Percentiles rank a stretch among this genome's conserved stretches.
Conservation (phyloP, 2,113 vertebrate genomes). For the Hydropotes inermis region DNA sequence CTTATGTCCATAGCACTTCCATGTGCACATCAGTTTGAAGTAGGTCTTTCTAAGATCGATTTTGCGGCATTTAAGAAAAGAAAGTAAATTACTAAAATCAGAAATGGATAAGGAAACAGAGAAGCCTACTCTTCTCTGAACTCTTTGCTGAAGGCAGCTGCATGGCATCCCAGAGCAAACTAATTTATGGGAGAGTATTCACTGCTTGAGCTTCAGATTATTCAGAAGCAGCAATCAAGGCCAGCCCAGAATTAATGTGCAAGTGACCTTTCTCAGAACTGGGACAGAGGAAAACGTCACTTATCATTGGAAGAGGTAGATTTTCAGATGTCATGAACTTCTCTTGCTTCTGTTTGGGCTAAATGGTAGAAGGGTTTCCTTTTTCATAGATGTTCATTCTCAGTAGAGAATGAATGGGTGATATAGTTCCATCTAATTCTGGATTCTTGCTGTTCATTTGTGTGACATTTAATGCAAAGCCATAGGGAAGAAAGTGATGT, state of each 20-base stretch:
- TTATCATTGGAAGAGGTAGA: background rate
- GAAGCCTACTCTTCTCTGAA: background rate
- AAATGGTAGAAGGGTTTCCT: background rate
- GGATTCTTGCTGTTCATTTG: background rate
- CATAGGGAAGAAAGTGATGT: background rate
- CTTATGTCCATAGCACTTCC: background rate
- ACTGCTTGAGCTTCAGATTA: background rate
- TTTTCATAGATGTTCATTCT: background rate
- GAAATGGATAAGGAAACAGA: background rate
- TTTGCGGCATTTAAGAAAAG: background rate
- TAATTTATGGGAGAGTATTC: background rate
- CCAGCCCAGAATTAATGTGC: background rate
- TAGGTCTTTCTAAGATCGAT: background rate
- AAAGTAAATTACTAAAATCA: background rate
- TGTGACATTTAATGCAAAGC: background rate
- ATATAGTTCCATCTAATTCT: background rate
- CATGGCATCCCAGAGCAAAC: background rate
- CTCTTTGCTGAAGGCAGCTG: background rate
- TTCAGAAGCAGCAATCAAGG: background rate
- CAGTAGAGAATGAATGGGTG: background rate
- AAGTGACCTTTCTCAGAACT: conserved; percentile 27
- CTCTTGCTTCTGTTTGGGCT: background rate
- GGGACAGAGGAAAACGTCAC: background rate
- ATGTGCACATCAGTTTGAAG: background rate
- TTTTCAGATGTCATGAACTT: conserved; percentile 11